Evolutionary conservation across 2,797 vertebrate genomes (phyloP).

Genomic region (Etheostoma nigrum): DNA sequence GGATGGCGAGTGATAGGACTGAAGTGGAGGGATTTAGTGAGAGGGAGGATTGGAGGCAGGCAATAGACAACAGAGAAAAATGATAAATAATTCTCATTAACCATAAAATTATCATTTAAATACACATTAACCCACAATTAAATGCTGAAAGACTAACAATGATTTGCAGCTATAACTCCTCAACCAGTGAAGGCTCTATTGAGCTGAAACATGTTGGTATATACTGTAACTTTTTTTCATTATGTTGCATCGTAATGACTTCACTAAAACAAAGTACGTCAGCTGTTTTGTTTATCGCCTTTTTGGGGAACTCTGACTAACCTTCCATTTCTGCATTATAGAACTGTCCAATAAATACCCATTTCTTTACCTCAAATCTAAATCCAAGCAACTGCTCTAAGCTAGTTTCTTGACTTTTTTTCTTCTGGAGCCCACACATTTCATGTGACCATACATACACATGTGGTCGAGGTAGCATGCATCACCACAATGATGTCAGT

Average conservation of each 20-base stretch:
- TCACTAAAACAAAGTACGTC: constrained; percentile 17
- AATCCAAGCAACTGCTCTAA: background rate
- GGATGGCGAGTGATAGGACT: constrained; percentile 29
- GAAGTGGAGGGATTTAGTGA: constrained; percentile 48
- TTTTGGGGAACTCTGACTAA: background rate
- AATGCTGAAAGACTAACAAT: constrained; percentile 14
- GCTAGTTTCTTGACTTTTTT: background rate
- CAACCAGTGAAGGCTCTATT: background rate
- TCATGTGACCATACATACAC: constrained; percentile 5
- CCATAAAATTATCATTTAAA: constrained; percentile 39
- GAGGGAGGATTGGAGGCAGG: constrained; percentile 27
- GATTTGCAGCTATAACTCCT: constrained; percentile 20
- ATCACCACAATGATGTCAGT: constrained; percentile 55
- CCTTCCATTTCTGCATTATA: background rate
- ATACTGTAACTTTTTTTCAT: constrained; percentile 16
- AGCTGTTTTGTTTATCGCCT: constrained; percentile 18
- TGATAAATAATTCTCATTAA: constrained; percentile 50
- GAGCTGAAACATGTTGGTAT: constrained; percentile 1
- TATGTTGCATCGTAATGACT: constrained; percentile 20
- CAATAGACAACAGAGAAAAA: constrained; percentile 35
- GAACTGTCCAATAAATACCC: background rate
- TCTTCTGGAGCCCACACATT: background rate
- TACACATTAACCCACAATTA: constrained; percentile 21
- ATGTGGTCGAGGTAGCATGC: constrained; percentile 17
- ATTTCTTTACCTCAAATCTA: background rate